Base-by-base conservation (phyloP, 1,140 invertebrate genomes). In the Chionoecetes opilio region DNA sequence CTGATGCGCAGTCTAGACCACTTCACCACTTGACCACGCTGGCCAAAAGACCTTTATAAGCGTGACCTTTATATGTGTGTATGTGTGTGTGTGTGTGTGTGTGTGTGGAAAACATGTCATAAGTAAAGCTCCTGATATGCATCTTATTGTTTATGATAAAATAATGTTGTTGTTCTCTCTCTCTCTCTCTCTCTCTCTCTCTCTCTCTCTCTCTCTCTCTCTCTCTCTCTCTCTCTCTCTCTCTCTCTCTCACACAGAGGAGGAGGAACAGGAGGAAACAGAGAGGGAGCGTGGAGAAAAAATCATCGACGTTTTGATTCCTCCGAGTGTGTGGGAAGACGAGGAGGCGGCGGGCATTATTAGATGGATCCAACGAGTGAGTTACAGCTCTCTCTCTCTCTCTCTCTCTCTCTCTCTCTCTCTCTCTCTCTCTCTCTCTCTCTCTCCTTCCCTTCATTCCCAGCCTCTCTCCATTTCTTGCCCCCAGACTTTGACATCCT, bases 241-340 rank as follows among this genome's bases (percentile, higher is more conserved):
- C 34, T 21, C 31, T 26, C 35, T 5, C n/a, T 84, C 29, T 91
- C 14, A 32, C 82, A 37, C 91, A 85, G 95, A 95, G 3, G 92
- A 91, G 0, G 92, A 95, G 9, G 86, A 82, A 14, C 41, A 89
- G 3, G 92, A 93, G n/a, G 31, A 84, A 29, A 95, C 94, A 14
- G 95, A 93, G 17, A 91, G 87, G 34, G 88, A 93, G 63, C 41
- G 92, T 41, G 92, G 91, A 17, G 95, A 95, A 87, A 95, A 93
- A 34, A 95, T 95, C 0, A 86, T 95, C 0, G 95, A 95, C 82
- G 87, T 95, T 37, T 82, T 95, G 9, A 95, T 95, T 17, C 95
- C 95, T 0, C 95, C 95, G 14, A 46, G 86, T 26, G 92, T 93
- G 31, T 95, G 95, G 95, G 86, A 93, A n/a, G 95, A 93, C 8